Conservation (phyloP, 2,888 invertebrate species). For the Diarsia mendica region DNA sequence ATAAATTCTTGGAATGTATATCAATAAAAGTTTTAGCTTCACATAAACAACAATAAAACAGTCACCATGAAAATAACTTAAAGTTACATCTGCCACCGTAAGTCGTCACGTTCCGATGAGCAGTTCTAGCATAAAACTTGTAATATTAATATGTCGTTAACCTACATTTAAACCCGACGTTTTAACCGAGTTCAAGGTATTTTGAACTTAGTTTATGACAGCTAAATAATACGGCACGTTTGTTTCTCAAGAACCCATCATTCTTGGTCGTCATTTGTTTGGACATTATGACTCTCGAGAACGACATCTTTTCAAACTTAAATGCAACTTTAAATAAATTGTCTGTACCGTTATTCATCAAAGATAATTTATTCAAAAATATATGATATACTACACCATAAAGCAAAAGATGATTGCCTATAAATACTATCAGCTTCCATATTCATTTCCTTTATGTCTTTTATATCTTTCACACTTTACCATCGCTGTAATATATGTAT, state of each 20-base stretch:
- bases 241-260: conserved; percentile 30
- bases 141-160: conserved; percentile 65
- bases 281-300: conserved; percentile 16
- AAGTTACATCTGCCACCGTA: conserved; percentile 46
- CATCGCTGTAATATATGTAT: conserved; percentile 42
- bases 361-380: conserved; percentile 42
- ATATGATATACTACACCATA: conserved; percentile 15
- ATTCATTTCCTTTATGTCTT: conserved; percentile 23
- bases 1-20: conserved; percentile 35
- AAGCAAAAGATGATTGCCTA: conserved; percentile 30
- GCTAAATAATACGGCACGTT: conserved; percentile 50
- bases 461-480: conserved; percentile 13
- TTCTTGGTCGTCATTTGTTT: conserved; percentile 22
- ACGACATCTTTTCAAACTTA: conserved; percentile 24
- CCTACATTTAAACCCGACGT: conserved; percentile 52
- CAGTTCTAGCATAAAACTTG: conserved; percentile 43
- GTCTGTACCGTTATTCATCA: conserved; percentile 26
- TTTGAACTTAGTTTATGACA: conserved; percentile 46
- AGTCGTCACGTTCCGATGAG: conserved; percentile 46
- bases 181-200: conserved; percentile 61
- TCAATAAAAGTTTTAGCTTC: conserved; percentile 47
- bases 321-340: conserved; percentile 10
- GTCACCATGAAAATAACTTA: conserved; percentile 43
- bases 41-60: conserved; percentile 53
- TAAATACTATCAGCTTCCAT: conserved; percentile 17